Conservation (phyloP, 1,140 invertebrate species). For the Pachypsylla venusta region DNA sequence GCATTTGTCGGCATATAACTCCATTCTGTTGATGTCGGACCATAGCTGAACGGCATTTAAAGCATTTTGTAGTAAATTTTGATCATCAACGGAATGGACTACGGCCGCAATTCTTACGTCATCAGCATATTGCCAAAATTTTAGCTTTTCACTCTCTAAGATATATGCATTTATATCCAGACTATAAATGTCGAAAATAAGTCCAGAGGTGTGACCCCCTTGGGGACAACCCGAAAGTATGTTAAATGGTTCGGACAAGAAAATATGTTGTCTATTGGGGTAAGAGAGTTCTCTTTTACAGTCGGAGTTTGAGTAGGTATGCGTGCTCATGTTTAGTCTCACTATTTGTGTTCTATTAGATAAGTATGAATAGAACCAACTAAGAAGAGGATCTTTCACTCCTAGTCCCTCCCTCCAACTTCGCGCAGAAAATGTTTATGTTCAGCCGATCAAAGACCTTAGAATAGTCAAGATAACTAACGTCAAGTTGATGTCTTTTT, state of each 20-base stretch:
- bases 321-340: neutral
- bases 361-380: neutral
- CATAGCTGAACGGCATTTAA: neutral
- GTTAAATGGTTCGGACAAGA: neutral
- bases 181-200: neutral
- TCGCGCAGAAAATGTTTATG: neutral
- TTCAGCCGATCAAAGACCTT: neutral
- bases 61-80: neutral
- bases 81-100: neutral
- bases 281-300: neutral
- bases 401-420: neutral
- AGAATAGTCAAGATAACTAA: neutral
- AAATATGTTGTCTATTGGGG: neutral
- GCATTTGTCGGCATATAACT: neutral
- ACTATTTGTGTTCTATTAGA: neutral
- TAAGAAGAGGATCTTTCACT: neutral
- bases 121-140: neutral
- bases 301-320: neutral
- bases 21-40: neutral
- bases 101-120: neutral
- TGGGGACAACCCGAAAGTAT: neutral
- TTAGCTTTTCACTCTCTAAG: too few relatives aligned
- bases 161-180: neutral
- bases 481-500: neutral
- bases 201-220: neutral